Percentiles rank a stretch among this genome's conserved stretches.
Evolutionary conservation across 1,140 invertebrate species (phyloP).

Genomic region (Drosophila saltans): DNA sequence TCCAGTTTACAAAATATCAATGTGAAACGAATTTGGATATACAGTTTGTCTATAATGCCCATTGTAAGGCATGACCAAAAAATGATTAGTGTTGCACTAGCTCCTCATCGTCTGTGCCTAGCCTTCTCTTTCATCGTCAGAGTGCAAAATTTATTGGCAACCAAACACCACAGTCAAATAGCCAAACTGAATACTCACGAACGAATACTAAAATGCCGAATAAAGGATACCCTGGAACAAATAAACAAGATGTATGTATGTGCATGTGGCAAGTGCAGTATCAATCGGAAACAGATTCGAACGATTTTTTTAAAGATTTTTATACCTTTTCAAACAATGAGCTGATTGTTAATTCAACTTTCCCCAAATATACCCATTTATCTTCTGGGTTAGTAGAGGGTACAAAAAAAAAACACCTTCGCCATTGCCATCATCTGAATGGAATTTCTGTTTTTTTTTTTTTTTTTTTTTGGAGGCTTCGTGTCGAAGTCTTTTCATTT

Average conservation of each 20-base stretch:
- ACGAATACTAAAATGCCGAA: conserved; percentile 18
- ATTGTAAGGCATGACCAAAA: conserved; percentile 47
- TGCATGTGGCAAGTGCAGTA: no score
- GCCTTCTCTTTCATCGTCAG: conserved; percentile 39
- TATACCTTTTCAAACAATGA: no score
- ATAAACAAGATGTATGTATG: no score
- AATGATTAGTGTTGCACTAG: conserved; percentile 51
- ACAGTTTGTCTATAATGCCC: conserved; percentile 7
- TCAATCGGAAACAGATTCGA: no score
- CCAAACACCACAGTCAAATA: conserved; percentile 49
- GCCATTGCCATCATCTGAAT: conserved; percentile 10
- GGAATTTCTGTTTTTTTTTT: conserved; percentile 5
- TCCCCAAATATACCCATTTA: neutral
- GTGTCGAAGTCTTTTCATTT: conserved; percentile 15
- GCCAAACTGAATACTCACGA: conserved; percentile 18
- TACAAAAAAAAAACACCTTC: conserved; percentile 15
- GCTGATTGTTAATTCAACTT: no score
- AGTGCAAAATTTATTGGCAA: conserved; percentile 63
- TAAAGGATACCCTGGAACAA: neutral
- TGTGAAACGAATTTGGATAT: neutral
- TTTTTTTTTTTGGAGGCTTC: neutral
- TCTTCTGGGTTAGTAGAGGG: neutral
- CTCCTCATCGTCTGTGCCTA: conserved; percentile 35
- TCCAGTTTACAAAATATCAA: conserved; percentile 6
- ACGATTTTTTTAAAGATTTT: no score